A percentile compares a stretch with the other conserved stretches of the same genome.
Conservation (phyloP, 2,888 invertebrate genomes). For the Digitonthophagus gazella region DNA sequence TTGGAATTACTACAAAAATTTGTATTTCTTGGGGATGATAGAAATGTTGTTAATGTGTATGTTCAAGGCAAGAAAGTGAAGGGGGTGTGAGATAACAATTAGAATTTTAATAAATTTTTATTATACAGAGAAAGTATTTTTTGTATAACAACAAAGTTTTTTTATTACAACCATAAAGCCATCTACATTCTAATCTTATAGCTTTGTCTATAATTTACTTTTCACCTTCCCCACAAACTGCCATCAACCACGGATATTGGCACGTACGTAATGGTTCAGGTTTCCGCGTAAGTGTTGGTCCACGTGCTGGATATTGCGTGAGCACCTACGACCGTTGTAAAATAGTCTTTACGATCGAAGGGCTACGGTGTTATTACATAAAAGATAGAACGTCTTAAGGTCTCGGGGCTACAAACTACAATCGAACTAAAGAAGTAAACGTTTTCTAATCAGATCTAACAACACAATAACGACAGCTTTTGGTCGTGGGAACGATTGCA, state of each 20-base stretch:
- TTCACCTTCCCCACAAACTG: background rate
- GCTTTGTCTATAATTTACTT: background rate
- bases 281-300: background rate
- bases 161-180: background rate
- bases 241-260: background rate
- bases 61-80: conserved; percentile 67
- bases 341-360: conserved; percentile 6
- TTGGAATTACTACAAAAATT: conserved; percentile 71
- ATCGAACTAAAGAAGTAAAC: background rate
- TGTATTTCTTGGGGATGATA: conserved; percentile 77
- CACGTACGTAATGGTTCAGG: background rate
- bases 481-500: background rate
- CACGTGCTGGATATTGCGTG: conserved; percentile 18
- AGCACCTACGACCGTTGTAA: conserved; percentile 9
- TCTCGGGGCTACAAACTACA: background rate
- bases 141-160: background rate
- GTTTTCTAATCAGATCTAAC: background rate
- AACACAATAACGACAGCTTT: background rate
- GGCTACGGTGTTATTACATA: background rate
- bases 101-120: too few relatives aligned
- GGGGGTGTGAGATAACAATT: background rate
- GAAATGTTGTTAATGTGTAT: conserved; percentile 75
- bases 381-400: background rate
- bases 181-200: background rate
- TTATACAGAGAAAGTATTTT: background rate